Evolutionary conservation across 2,888 invertebrate genomes (phyloP).

Genomic region (Nomada flava): DNA sequence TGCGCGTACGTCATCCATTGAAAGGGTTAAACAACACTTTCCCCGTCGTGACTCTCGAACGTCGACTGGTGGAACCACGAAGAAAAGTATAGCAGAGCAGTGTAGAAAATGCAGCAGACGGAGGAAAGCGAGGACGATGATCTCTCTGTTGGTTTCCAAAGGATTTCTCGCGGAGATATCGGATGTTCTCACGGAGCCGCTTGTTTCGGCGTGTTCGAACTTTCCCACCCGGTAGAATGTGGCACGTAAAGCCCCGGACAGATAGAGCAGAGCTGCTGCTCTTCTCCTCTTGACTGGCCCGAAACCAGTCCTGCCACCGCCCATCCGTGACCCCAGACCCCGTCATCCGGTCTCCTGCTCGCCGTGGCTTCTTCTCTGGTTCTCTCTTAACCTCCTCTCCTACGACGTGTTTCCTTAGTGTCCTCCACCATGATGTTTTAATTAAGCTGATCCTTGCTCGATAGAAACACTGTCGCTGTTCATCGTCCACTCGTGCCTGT

Average conservation of each 20-base stretch:
- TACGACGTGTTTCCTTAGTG: slow-evolving; percentile 20
- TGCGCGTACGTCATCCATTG: too few species aligned
- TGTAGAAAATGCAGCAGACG: background rate
- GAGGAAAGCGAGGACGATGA: slow-evolving; percentile 24
- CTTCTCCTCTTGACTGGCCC: slow-evolving; percentile 77
- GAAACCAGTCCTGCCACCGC: slow-evolving; percentile 82
- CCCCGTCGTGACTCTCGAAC: too few species aligned
- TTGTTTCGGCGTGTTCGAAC: slow-evolving; percentile 47
- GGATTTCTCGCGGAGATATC: slow-evolving; percentile 18
- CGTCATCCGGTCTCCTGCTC: slow-evolving; percentile 81
- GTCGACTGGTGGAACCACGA: too few species aligned
- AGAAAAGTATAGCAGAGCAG: too few species aligned
- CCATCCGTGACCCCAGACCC: slow-evolving; percentile 83
- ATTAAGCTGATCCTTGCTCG: slow-evolving; percentile 60
- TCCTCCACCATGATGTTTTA: slow-evolving; percentile 62
- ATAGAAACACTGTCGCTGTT: slow-evolving; percentile 24
- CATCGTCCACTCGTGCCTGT: background rate
- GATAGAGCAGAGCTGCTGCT: slow-evolving; percentile 73
- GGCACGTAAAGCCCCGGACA: slow-evolving; percentile 72
- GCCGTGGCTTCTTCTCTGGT: slow-evolving; percentile 47
- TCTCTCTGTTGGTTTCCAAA: background rate
- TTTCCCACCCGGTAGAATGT: slow-evolving; percentile 75
- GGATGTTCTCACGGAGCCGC: slow-evolving; percentile 40
- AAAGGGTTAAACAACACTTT: too few species aligned
- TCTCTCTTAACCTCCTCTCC: slow-evolving; percentile 37